Evolutionary conservation across 2,797 vertebrate species (phyloP).

Genomic region (Halcyon badia): DNA sequence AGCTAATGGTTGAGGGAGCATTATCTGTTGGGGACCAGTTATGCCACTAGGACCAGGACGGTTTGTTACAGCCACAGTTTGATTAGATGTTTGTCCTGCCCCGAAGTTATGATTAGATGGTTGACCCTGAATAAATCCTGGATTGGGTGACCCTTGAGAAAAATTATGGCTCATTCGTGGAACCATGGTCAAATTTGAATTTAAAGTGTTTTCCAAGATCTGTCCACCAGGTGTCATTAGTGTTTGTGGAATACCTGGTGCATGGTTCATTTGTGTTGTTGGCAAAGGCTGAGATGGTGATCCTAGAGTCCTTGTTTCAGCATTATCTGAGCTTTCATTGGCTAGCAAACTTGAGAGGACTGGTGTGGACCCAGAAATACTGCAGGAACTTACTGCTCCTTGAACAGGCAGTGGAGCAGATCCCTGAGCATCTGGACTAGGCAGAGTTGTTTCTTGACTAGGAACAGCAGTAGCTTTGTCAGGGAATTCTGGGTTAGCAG

Average conservation of each 20-base stretch:
- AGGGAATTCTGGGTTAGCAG: conserved; percentile 58
- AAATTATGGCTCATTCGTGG: conserved; percentile 81
- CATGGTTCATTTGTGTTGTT: conserved; percentile 81
- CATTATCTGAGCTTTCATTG: conserved; percentile 86
- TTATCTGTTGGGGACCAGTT: conserved; percentile 84
- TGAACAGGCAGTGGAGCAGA: conserved; percentile 70
- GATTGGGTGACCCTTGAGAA: conserved; percentile 79
- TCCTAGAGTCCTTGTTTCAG: conserved; percentile 82
- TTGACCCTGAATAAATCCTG: conserved; percentile 81
- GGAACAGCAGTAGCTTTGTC: conserved; percentile 64
- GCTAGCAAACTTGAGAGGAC: conserved; percentile 93
- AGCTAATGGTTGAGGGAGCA: conserved; percentile 82
- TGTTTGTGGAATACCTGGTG: conserved; percentile 76
- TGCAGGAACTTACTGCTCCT: conserved; percentile 75
- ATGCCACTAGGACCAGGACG: conserved; percentile 81
- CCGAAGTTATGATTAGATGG: conserved; percentile 82
- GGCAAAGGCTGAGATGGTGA: conserved; percentile 84
- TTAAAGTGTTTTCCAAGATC: conserved; percentile 78
- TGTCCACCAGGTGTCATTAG: conserved; percentile 82
- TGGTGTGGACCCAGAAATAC: conserved; percentile 87
- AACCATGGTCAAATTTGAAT: conserved; percentile 77
- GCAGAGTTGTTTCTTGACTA: conserved; percentile 51
- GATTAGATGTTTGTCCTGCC: conserved; percentile 81
- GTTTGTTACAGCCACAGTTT: conserved; percentile 76
- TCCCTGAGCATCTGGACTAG: conserved; percentile 71